Percentiles rank a stretch among this genome's conserved stretches.
These are phyloP conservation scores for Anthoscopus minutus DNA, from an alignment of 2,113 vertebrate genomes.

Conservation along the genomic window DNA sequence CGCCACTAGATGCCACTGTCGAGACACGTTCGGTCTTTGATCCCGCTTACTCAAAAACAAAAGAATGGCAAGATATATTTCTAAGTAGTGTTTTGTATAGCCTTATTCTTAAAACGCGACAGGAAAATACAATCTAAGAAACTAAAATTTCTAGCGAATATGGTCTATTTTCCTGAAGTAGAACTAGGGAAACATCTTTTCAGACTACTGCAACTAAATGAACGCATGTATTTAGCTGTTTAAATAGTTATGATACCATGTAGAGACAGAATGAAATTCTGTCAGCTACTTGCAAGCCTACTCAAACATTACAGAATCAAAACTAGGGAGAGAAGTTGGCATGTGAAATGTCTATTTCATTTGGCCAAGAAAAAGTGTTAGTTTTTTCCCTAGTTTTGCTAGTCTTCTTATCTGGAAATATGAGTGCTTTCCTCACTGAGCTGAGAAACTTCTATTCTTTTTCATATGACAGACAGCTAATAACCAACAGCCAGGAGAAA, in stretches of 20 bases:
- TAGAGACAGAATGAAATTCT: not conserved
- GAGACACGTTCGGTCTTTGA: conserved; percentile 14
- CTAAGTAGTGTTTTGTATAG: not conserved
- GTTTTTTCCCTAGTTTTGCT: not conserved
- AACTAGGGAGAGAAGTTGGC: not conserved
- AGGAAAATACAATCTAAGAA: not conserved
- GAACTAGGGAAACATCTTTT: not conserved
- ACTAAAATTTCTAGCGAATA: not conserved
- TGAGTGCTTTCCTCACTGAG: not conserved
- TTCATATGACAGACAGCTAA: not conserved
- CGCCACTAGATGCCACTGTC: conserved; percentile 67
- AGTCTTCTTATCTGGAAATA: not conserved
- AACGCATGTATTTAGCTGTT: not conserved
- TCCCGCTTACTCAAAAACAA: not conserved
- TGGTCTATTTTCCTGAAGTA: not conserved
- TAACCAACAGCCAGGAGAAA: not conserved
- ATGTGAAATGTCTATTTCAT: not conserved
- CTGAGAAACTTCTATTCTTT: not conserved
- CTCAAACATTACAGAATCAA: not conserved
- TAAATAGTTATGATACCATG: not conserved
- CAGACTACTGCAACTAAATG: not conserved
- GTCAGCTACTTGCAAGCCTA: not conserved
- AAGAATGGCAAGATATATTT: not conserved
- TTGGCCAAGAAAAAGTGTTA: not conserved
- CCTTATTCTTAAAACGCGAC: not conserved